phyloP scores from a whole-genome alignment of 2,888 invertebrate species.

The Drosophila cognata region DNA sequence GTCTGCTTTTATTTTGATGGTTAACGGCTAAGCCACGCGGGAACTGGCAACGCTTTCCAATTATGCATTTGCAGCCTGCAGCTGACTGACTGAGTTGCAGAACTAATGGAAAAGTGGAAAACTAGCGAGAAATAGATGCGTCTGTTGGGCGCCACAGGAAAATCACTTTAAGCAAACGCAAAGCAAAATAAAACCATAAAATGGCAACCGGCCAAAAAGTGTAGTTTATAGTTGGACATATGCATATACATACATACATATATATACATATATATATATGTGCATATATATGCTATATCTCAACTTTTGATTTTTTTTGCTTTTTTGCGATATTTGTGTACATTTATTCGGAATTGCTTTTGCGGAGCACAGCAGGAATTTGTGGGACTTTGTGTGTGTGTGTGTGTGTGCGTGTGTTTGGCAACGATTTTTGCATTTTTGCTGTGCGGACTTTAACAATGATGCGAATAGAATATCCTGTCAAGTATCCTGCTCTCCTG shows the following conservation, averaged over 20 bases:
- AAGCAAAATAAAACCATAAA: conserved; percentile 7
- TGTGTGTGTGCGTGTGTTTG: background rate
- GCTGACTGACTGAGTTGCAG: background rate
- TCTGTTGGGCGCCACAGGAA: conserved; percentile 18
- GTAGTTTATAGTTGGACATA: conserved; percentile 26
- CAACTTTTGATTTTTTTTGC: background rate
- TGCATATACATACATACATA: background rate
- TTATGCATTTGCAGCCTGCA: conserved; percentile 25
- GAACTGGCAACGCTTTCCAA: conserved; percentile 30
- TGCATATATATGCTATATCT: background rate
- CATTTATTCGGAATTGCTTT: conserved; percentile 26
- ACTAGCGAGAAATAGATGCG: conserved; percentile 16
- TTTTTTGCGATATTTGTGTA: background rate
- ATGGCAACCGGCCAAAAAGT: conserved; percentile 55
- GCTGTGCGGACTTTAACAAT: conserved; percentile 30
- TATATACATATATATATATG: too few relatives aligned
- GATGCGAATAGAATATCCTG: conserved; percentile 35
- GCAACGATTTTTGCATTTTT: conserved; percentile 48
- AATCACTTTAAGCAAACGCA: background rate
- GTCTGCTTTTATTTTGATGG: conserved; percentile 14
- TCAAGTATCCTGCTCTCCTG: conserved; percentile 12
- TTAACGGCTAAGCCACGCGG: conserved; percentile 30
- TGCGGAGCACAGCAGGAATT: conserved; percentile 19
- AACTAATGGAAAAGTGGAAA: conserved; percentile 34
- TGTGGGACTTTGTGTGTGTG: background rate